Evolutionary conservation across 2,113 vertebrate species (phyloP).

Genomic region (Dipodomys spectabilis): DNA sequence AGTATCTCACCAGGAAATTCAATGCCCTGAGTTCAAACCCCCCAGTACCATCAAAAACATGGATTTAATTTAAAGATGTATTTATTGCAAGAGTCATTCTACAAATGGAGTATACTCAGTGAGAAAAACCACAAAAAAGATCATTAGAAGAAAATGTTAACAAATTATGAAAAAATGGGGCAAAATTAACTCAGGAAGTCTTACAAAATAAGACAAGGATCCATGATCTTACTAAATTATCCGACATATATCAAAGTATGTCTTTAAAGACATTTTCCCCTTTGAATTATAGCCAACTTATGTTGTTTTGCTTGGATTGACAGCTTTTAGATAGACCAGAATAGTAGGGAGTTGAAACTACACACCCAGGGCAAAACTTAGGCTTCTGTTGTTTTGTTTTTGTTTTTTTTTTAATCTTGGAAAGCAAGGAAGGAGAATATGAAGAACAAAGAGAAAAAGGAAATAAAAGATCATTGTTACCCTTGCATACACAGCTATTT

Average conservation of each 20-base stretch:
- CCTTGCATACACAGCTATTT: neutral
- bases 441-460: neutral
- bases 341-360: neutral
- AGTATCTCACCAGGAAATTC: too few relatives aligned
- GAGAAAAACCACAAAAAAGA: neutral
- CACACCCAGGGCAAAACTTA: neutral
- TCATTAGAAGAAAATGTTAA: slow-evolving; percentile 21
- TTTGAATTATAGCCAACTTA: slow-evolving; percentile 23
- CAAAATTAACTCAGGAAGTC: neutral
- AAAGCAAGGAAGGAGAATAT: neutral
- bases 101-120: neutral
- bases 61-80: neutral
- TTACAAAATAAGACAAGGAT: slow-evolving; percentile 9
- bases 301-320: slow-evolving; percentile 32
- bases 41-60: too few relatives aligned
- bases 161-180: neutral
- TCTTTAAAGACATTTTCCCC: slow-evolving; percentile 6
- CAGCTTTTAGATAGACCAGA: neutral
- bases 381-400: neutral
- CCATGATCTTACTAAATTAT: slow-evolving; percentile 4
- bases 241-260: neutral
- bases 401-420: neutral
- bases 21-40: too few relatives aligned
- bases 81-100: neutral
- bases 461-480: neutral